phyloP scores from a whole-genome alignment of 1,140 invertebrate genomes.

The Drosophila pallidifrons region DNA sequence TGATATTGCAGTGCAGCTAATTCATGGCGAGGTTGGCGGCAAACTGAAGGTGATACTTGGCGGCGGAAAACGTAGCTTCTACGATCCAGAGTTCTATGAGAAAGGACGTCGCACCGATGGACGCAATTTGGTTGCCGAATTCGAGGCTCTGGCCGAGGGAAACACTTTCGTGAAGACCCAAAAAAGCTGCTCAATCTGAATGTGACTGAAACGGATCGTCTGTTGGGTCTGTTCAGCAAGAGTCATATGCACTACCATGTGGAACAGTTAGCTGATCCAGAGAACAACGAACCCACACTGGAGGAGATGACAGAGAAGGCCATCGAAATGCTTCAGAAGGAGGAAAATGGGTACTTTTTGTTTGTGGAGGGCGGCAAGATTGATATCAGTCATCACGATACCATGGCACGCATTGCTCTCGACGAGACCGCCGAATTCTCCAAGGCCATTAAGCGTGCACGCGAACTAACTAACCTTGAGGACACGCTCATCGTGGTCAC shows the following conservation, averaged over 20 bases:
- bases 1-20: slow-evolving; percentile 91
- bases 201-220: slow-evolving; percentile 79
- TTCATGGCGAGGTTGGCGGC: slow-evolving; percentile 88
- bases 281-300: slow-evolving; percentile 87
- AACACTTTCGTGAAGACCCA: slow-evolving; percentile 89
- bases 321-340: slow-evolving; percentile 90
- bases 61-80: slow-evolving; percentile 90
- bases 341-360: slow-evolving; percentile 90
- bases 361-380: slow-evolving; percentile 89
- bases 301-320: slow-evolving; percentile 93
- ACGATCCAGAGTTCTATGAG: slow-evolving; percentile 87
- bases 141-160: slow-evolving; percentile 67
- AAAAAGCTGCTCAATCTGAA: slow-evolving; percentile 85
- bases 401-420: slow-evolving; percentile 89
- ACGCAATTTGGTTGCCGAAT: slow-evolving; percentile 90
- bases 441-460: slow-evolving; percentile 86
- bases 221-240: slow-evolving; percentile 86
- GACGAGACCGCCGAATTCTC: slow-evolving; percentile 88
- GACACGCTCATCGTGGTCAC: slow-evolving; percentile 90
- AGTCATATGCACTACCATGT: slow-evolving; percentile 86
- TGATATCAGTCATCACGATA: slow-evolving; percentile 93
- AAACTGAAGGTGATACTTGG: slow-evolving; percentile 90
- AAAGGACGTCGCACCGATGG: slow-evolving; percentile 89
- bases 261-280: slow-evolving; percentile 86
- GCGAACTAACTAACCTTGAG: slow-evolving; percentile 85